A percentile compares a stretch with the other conserved stretches of the same genome.
Evolutionary conservation across 2,113 vertebrate genomes (phyloP).

Genomic region (Cynocephalus volans): DNA sequence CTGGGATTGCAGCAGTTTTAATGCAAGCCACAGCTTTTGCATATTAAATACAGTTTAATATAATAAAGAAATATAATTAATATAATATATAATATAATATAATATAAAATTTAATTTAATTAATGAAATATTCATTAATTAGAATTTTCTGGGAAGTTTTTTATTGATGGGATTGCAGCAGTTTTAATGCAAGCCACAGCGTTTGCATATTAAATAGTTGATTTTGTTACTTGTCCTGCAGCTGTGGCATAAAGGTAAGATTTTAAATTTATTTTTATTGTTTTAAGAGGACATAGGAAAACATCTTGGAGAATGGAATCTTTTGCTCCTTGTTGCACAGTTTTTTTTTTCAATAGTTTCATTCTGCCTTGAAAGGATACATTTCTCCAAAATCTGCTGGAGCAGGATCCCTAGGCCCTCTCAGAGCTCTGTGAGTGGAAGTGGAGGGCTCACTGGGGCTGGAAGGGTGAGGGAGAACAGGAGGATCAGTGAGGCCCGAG

Average conservation of each 20-base stretch:
- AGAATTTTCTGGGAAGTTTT: background rate
- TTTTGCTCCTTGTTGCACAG: background rate
- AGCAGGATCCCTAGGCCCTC: background rate
- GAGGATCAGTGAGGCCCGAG: background rate
- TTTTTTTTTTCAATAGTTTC: background rate
- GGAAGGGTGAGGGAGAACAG: background rate
- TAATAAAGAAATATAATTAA: no score
- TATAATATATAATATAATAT: no score
- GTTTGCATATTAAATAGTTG: constrained; percentile 49
- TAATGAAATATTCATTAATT: constrained; percentile 7
- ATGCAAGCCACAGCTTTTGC: background rate
- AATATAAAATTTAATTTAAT: no score
- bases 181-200: background rate
- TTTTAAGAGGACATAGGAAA: constrained; percentile 4
- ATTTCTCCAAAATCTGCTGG: background rate
- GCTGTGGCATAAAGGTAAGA: background rate
- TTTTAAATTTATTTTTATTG: background rate
- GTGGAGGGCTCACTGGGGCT: background rate
- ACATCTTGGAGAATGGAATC: background rate
- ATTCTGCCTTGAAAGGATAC: background rate
- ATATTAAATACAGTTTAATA: constrained; percentile 1
- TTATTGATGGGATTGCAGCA: background rate
- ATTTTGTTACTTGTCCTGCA: constrained; percentile 53
- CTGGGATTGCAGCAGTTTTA: background rate
- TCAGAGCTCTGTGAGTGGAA: background rate